Conservation (phyloP, 2,113 vertebrate species). For the Austrofundulus limnaeus region DNA sequence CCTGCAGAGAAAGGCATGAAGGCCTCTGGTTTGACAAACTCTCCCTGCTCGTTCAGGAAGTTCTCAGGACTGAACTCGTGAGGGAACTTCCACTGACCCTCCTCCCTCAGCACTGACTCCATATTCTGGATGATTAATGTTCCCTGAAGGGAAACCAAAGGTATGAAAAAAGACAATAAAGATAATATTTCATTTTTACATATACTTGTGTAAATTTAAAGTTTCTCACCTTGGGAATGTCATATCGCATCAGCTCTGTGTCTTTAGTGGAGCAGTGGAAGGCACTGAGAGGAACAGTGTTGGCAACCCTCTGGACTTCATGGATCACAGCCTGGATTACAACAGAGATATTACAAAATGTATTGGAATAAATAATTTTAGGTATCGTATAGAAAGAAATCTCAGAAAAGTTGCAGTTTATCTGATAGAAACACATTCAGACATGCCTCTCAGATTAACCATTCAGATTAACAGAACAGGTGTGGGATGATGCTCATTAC, state of each 20-base stretch:
- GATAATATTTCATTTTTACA: too few species aligned
- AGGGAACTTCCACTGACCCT: slow-evolving; percentile 74
- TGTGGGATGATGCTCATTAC: slow-evolving; percentile 2
- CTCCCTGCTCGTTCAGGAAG: slow-evolving; percentile 68
- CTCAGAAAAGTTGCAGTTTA: not conserved
- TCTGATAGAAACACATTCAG: not conserved
- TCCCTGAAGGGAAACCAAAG: slow-evolving; percentile 43
- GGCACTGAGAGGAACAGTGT: slow-evolving; percentile 44
- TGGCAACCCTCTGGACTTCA: slow-evolving; percentile 51
- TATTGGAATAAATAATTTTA: too few species aligned
- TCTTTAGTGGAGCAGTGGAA: slow-evolving; percentile 44
- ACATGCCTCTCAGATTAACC: not conserved
- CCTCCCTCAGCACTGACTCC: slow-evolving; percentile 54
- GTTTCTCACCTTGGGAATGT: slow-evolving; percentile 54
- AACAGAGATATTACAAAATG: not conserved
- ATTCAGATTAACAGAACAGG: not conserved
- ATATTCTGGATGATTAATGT: slow-evolving; percentile 64
- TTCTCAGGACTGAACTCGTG: slow-evolving; percentile 74
- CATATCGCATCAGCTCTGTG: slow-evolving; percentile 54
- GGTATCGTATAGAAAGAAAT: too few species aligned
- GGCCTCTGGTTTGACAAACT: slow-evolving; percentile 72
- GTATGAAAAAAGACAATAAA: not conserved
- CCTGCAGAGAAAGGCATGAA: slow-evolving; percentile 71
- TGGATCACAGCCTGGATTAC: slow-evolving; percentile 58
- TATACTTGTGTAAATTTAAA: too few species aligned